Evolutionary conservation across 2,888 invertebrate species (phyloP), one percentile per base, ranked within the genome.

Genomic region (Drosophila pseudotakahashii): DNA sequence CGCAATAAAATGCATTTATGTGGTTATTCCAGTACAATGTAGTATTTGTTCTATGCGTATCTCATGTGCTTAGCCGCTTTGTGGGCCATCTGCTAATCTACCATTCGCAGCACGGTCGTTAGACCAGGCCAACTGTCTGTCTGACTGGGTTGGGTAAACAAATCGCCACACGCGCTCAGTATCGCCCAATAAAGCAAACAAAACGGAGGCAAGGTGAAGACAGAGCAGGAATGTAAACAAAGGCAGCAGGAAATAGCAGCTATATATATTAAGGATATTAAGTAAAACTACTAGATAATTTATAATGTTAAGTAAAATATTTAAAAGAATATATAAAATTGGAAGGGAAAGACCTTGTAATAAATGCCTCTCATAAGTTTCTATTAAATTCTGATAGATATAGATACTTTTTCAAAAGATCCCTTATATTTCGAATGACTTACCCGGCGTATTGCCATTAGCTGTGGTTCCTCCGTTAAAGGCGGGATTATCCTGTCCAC

Each of bases 401-500:
- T n/a, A n/a, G n/a, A n/a, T n/a, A 19, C 19, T 19, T 19, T 19
- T 19, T 3, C 19, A 19, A 19, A 26, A 26, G 0, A 6, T 30
- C 30, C 30, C 30, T 30, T 11, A 4, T 26, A 26, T 26, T 26
- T 26, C 6, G 5, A 2, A 5, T 26, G 34, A 36, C 41, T 41
- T 10, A 85, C 91, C 78, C 61, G 79, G 11, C 16, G 63, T 60
- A 51, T 13, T 63, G 47, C 78, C 69, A 54, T 78, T 78, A 55
- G 71, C 76, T 81, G 34, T 48, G 63, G 71, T 41, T 34, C 50
- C 69, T 36, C 76, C 48, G 59, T 75, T 77, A 34, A 89, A 90
- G 2, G 60, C 68, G 7, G 85, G 80, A 84, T 91, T 92, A 54
- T 91, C 90, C 60, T 78, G 79, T 5, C 85, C 89, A 10, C 16